Evolutionary conservation across 2,113 vertebrate species (phyloP).

Genomic region (Laterallus jamaicensis): DNA sequence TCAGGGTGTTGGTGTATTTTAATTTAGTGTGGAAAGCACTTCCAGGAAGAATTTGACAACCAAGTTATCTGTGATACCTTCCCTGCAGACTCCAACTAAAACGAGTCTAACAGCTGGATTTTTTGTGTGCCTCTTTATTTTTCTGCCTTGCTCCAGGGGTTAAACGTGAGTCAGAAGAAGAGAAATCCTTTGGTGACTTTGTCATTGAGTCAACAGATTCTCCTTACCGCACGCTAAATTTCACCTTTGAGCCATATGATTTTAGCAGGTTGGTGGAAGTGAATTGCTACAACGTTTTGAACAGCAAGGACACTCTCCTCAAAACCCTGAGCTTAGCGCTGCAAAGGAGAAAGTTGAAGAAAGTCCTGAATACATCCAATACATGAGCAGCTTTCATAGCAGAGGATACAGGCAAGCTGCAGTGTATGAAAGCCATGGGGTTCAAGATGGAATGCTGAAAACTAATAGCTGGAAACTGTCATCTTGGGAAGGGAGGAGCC

Average conservation of each 20-base stretch:
- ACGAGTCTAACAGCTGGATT: not conserved
- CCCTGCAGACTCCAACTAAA: not conserved
- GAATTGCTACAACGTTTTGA: constrained; percentile 77
- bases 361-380: not conserved
- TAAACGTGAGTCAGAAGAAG: constrained; percentile 70
- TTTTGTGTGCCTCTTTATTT: too few species aligned
- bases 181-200: constrained; percentile 75
- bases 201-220: constrained; percentile 66
- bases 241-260: constrained; percentile 70
- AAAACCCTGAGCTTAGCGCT: constrained; percentile 64
- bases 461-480: not conserved
- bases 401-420: not conserved
- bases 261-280: constrained; percentile 74
- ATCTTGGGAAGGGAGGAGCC: not conserved
- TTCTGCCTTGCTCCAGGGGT: constrained; percentile 51
- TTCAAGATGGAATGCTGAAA: not conserved
- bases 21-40: not conserved
- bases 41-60: not conserved
- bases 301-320: constrained; percentile 62
- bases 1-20: not conserved
- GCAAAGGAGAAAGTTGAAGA: constrained; percentile 50
- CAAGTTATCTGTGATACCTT: not conserved
- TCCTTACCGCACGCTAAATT: constrained; percentile 76
- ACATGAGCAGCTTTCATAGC: not conserved
- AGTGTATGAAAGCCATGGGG: not conserved